Evolutionary conservation across 2,113 vertebrate genomes (phyloP).

Genomic region (Genyomyrus donnyi): DNA sequence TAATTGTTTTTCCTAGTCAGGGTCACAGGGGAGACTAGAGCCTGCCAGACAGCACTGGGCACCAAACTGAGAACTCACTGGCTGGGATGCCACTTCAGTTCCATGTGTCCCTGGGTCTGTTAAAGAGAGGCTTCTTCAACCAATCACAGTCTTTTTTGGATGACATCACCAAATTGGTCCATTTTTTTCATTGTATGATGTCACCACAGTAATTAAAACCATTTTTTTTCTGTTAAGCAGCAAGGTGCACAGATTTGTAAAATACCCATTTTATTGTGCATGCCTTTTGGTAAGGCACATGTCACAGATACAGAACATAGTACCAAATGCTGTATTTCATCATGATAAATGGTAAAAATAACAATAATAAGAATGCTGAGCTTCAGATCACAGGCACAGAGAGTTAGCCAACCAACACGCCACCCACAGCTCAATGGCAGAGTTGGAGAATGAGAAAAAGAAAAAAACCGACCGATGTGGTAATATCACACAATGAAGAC

Average conservation of each 20-base stretch:
- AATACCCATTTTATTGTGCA: neutral
- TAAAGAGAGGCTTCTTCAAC: neutral
- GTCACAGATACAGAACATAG: neutral
- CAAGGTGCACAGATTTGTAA: neutral
- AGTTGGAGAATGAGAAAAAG: neutral
- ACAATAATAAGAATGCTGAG: neutral
- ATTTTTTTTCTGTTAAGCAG: neutral
- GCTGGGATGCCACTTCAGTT: neutral
- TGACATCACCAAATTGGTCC: neutral
- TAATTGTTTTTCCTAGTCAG: neutral
- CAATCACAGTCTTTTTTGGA: neutral
- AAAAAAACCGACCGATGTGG: neutral
- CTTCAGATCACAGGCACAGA: neutral
- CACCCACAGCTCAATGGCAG: neutral
- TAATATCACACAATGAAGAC: neutral
- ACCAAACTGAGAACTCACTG: neutral
- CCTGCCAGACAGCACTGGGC: neutral
- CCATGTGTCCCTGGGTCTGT: neutral
- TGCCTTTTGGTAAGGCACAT: neutral
- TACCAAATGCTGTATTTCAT: neutral
- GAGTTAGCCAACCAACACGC: neutral
- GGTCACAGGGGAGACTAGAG: neutral
- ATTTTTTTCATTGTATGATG: neutral
- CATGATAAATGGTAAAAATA: neutral
- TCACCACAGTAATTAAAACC: neutral